Percentiles rank a stretch among this genome's conserved stretches.
Conservation (phyloP, 1,140 invertebrate species). For the Drosophila sproati region DNA sequence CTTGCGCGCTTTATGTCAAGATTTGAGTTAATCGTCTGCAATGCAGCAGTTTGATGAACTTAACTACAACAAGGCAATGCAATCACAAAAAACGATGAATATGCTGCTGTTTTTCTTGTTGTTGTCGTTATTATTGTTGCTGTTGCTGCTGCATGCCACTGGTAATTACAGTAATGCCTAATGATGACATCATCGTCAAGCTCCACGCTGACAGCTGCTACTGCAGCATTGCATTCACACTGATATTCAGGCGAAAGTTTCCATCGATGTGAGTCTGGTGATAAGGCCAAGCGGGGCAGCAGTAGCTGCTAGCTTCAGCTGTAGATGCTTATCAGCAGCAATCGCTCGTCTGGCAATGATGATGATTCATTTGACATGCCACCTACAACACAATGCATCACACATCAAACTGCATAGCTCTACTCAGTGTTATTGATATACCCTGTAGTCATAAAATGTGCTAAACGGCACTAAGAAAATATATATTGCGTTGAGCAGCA, state of each 20-base stretch:
- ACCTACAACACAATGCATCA: conserved; percentile 32
- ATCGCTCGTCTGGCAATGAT: conserved; percentile 31
- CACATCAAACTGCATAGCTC: background rate
- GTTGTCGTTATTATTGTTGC: conserved; percentile 3
- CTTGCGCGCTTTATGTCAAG: conserved; percentile 78
- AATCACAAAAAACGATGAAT: conserved; percentile 25
- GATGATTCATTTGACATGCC: conserved; percentile 22
- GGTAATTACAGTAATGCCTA: conserved; percentile 53
- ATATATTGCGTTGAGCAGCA: too few relatives aligned
- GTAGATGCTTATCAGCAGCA: conserved; percentile 39
- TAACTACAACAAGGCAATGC: conserved; percentile 42
- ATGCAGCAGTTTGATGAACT: conserved; percentile 69
- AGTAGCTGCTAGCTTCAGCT: conserved; percentile 20
- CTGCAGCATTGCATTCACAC: conserved; percentile 15
- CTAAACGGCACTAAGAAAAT: background rate
- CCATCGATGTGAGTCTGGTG: conserved; percentile 34
- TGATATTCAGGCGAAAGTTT: conserved; percentile 46
- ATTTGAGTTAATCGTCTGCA: conserved; percentile 69
- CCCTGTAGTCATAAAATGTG: background rate
- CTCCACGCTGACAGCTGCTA: conserved; percentile 8
- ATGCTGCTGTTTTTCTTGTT: conserved; percentile 1
- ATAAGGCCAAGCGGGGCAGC: conserved; percentile 25
- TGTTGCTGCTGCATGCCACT: conserved; percentile 37
- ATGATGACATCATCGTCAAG: conserved; percentile 52
- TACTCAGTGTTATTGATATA: background rate